Evolutionary conservation across 2,797 vertebrate genomes (phyloP), one percentile per base, ranked within the genome.

Genomic region (Sebastes glaucus): DNA sequence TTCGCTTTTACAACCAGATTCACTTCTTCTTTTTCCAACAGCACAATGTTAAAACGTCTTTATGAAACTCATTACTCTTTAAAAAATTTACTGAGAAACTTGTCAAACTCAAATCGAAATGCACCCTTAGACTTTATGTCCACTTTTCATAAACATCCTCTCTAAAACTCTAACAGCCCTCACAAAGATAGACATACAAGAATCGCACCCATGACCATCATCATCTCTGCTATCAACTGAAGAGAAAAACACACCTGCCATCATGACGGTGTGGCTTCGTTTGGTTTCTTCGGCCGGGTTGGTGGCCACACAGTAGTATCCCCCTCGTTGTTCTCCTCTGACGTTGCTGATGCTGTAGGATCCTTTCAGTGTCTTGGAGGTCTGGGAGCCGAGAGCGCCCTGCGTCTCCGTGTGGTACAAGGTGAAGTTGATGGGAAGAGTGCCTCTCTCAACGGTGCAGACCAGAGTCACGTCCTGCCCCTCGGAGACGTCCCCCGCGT

Each of bases 391-490:
- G 1, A 94, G 65, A 1, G 61, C 3, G 0, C 2, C 11, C 5
- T 4, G 0, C 8, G 0, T 18, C 6, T 33, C 23, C 0, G 1
- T 14, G 67, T 82, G 88, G 88, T 90, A 92, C 94, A 93, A 96
- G 59, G 77, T 89, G 85, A 95, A 95, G 71, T 1, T 92, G 62
- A 96, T 38, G 60, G 96, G 95, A 13, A 20, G 22, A 6, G 92
- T 90, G 16, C 95, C 95, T n/a, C 35, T 78, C 20, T 87, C n/a
- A 6, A 96, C 90, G 0, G 66, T 82, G 81, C 96, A 96, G 70
- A n/a, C 1, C 0, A 96, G 89, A 27, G 3, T 86, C 68, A 96
- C n/a, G n/a, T 87, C 71, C 57, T 88, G 78, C 1, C 94, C 94
- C 70, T 96, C 95, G 0, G 90, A 83, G 49, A 95, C 27, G 1